phyloP scores from a whole-genome alignment of 23 tunicate genomes.

The Trididemnum nubilum region DNA sequence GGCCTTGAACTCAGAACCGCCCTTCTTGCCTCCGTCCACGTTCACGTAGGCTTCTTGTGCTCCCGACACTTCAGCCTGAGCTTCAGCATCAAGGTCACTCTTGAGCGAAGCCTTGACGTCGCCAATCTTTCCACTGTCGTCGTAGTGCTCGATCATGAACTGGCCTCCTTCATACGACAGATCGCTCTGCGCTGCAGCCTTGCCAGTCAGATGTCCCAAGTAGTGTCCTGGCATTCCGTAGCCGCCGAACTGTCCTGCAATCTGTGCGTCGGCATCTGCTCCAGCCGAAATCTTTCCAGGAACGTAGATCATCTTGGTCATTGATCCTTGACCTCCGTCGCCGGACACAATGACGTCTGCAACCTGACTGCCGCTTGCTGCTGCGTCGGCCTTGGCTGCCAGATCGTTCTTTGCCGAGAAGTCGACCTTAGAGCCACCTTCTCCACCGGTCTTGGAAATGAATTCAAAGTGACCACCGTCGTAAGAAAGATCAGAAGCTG shows the following conservation, averaged over 20 bases:
- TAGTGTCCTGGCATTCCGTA: background rate
- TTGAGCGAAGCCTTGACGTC: conserved; percentile 20
- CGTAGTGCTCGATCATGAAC: background rate
- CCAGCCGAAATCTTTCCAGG: conserved; percentile 11
- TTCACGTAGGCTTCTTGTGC: background rate
- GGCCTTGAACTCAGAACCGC: background rate
- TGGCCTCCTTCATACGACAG: background rate
- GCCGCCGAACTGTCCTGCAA: conserved; percentile 8
- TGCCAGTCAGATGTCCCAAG: background rate
- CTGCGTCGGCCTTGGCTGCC: conserved; percentile 11
- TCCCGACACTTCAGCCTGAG: background rate
- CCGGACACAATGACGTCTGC: background rate
- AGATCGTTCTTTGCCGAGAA: conserved; percentile 5
- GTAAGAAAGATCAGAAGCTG: conserved; percentile 1
- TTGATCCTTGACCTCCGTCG: background rate
- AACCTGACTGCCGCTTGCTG: conserved; percentile 19
- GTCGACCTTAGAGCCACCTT: background rate
- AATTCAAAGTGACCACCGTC: conserved; percentile 20
- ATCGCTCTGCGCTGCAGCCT: conserved; percentile 23
- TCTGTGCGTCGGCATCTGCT: conserved; percentile 6
- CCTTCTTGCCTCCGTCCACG: conserved; percentile 29
- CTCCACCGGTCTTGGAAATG: conserved; percentile 26
- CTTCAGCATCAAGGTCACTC: conserved; percentile 3
- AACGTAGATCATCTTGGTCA: conserved; percentile 13
- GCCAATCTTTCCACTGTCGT: background rate